phyloP scores from a whole-genome alignment of 2,797 vertebrate species.

The Selene dorsalis region DNA sequence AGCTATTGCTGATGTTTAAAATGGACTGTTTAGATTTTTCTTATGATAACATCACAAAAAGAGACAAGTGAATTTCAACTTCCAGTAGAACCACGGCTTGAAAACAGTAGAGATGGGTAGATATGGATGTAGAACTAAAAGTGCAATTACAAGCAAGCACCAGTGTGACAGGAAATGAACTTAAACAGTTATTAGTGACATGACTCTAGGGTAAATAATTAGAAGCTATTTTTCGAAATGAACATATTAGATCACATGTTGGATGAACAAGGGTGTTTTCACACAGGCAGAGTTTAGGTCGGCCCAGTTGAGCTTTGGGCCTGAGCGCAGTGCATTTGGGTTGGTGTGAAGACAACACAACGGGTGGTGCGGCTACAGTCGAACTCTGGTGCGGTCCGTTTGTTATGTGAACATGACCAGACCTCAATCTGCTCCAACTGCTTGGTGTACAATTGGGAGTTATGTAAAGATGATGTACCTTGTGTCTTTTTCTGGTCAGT shows the following conservation, averaged over 20 bases:
- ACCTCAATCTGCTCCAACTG: too few species aligned
- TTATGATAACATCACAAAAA: neutral
- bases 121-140: conserved; percentile 3
- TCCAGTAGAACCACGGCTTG: neutral
- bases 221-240: neutral
- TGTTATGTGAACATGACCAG: too few species aligned
- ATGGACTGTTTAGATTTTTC: neutral
- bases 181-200: neutral
- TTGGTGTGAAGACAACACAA: too few species aligned
- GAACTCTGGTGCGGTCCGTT: too few species aligned
- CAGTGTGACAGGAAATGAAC: neutral
- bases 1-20: neutral
- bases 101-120: neutral
- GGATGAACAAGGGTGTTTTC: neutral
- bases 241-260: neutral
- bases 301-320: too few species aligned
- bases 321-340: too few species aligned
- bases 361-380: too few species aligned
- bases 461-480: too few species aligned
- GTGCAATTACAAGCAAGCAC: conserved; percentile 8
- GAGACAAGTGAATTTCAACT: too few species aligned
- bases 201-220: neutral
- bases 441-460: too few species aligned
- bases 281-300: too few species aligned
- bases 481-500: too few species aligned